Conservation (phyloP, 2,888 invertebrate genomes). For the Tetramorium bicarinatum region DNA sequence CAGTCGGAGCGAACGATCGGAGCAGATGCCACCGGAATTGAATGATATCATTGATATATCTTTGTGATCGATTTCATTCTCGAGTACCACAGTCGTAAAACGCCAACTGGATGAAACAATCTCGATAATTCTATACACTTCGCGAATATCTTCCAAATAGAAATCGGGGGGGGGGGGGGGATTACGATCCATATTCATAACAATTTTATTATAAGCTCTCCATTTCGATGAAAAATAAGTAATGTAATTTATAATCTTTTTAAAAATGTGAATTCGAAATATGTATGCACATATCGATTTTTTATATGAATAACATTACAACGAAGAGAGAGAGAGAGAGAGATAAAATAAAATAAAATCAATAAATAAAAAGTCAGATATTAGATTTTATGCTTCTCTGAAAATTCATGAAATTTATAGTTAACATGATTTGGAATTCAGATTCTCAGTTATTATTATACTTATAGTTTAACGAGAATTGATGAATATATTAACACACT, state of each 20-base stretch:
- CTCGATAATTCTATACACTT: constrained; percentile 1
- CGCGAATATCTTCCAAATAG: not conserved
- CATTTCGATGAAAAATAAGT: not conserved
- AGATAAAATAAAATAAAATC: not conserved
- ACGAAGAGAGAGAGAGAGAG: too few relatives aligned
- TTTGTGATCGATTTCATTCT: constrained; percentile 15
- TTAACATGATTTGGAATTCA: constrained; percentile 32
- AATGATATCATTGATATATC: constrained; percentile 46
- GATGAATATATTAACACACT: constrained; percentile 13
- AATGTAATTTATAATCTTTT: constrained; percentile 11
- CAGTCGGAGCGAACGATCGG: constrained; percentile 53
- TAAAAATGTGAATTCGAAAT: not conserved
- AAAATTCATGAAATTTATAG: constrained; percentile 23
- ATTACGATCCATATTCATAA: constrained; percentile 14
- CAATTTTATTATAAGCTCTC: not conserved
- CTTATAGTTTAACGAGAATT: constrained; percentile 20
- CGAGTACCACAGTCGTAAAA: constrained; percentile 17
- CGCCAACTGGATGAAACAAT: not conserved
- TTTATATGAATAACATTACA: not conserved
- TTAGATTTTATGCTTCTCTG: not conserved
- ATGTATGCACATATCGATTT: not conserved
- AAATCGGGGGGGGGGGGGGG: not conserved
- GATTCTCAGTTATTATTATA: constrained; percentile 1
- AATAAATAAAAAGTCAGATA: not conserved
- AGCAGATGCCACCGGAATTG: constrained; percentile 59